Evolutionary conservation across 35 echinoderm and acorn worm genomes (phyloP).

Genomic region (Ptychodera flava): DNA sequence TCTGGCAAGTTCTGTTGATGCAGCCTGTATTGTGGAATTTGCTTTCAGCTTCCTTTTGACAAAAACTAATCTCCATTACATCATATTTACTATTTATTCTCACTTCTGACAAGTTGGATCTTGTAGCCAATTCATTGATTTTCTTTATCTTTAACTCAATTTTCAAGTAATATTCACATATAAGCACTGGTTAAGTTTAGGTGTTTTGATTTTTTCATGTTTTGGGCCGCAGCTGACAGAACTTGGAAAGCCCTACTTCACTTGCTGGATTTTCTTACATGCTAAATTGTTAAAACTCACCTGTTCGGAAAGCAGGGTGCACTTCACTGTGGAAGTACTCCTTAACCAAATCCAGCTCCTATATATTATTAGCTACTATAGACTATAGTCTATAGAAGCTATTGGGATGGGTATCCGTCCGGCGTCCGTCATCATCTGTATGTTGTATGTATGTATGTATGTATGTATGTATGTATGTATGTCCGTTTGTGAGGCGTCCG

Average conservation of each 20-base stretch:
- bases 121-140: conserved; percentile 12
- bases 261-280: neutral
- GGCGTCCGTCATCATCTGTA: too few relatives aligned
- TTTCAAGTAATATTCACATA: conserved; percentile 3
- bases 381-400: too few relatives aligned
- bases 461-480: too few relatives aligned
- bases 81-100: neutral
- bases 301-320: too few relatives aligned
- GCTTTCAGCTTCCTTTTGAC: conserved; percentile 7
- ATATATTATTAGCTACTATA: too few relatives aligned
- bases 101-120: conserved; percentile 5
- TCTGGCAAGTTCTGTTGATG: conserved; percentile 11
- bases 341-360: too few relatives aligned
- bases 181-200: neutral
- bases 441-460: too few relatives aligned
- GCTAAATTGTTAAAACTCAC: too few relatives aligned
- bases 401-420: too few relatives aligned
- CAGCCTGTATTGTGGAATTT: conserved; percentile 11
- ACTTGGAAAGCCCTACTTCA: neutral
- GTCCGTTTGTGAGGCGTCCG: too few relatives aligned
- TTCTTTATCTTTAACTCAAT: conserved; percentile 14
- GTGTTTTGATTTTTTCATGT: neutral
- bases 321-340: too few relatives aligned
- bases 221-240: conserved; percentile 5
- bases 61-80: conserved; percentile 12